Conservation (phyloP, 2,113 vertebrate genomes). For the Ammospiza caudacuta region DNA sequence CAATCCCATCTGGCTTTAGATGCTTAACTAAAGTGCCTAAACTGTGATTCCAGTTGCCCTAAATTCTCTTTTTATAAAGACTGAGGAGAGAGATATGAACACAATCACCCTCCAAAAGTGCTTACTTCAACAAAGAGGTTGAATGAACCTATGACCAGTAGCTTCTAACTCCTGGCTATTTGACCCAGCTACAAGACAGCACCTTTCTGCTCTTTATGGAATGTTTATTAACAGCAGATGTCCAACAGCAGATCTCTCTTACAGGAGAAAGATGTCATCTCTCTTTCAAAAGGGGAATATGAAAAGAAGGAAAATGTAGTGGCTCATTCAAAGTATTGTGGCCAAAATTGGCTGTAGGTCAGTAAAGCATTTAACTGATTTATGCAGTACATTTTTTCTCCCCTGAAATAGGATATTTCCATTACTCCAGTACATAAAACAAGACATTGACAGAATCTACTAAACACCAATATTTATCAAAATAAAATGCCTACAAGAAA, state of each 20-base stretch:
- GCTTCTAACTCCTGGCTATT: neutral
- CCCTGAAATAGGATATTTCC: neutral
- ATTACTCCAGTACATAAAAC: neutral
- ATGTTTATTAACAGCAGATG: neutral
- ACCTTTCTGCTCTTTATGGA: neutral
- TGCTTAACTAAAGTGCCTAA: neutral
- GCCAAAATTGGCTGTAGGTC: neutral
- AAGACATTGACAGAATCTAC: neutral
- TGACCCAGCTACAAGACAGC: neutral
- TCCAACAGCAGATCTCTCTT: neutral
- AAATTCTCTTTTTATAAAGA: neutral
- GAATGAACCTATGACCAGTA: neutral
- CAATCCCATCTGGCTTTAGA: neutral
- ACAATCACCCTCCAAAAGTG: neutral
- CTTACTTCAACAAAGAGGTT: neutral
- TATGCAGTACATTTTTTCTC: neutral
- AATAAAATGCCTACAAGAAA: neutral
- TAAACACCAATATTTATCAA: neutral
- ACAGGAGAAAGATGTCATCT: neutral
- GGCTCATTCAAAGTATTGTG: neutral
- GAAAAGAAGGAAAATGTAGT: neutral
- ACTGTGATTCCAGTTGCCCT: neutral
- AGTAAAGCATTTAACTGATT: neutral
- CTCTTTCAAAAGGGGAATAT: neutral
- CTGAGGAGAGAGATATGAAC: neutral